phyloP scores from a whole-genome alignment of 2,888 invertebrate genomes.

The Pedicia rivosa region DNA sequence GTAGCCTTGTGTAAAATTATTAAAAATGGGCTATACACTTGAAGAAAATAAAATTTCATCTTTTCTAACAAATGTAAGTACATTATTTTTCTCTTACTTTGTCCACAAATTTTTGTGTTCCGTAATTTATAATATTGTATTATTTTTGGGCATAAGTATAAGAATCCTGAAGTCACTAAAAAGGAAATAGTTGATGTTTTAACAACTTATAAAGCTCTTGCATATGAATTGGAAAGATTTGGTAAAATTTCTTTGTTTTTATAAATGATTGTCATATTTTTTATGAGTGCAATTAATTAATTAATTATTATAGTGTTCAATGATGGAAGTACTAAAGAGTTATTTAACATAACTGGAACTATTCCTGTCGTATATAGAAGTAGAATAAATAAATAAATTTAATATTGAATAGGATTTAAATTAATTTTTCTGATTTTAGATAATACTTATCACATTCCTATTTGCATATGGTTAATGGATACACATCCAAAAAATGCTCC shows the following conservation, averaged over 20 bases:
- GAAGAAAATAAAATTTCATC: no score
- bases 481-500: conserved; percentile 96
- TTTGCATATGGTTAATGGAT: conserved; percentile 92
- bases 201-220: conserved; percentile 45
- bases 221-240: conserved; percentile 47
- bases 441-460: conserved; percentile 84
- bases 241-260: conserved; percentile 33
- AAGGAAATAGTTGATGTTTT: conserved; percentile 51
- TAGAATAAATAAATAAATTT: conserved; percentile 17
- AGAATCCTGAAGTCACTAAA: conserved; percentile 46
- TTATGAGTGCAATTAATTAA: no score
- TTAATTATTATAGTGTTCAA: conserved; percentile 52
- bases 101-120: no score
- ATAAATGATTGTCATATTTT: neutral
- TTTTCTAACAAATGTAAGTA: no score
- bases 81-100: no score
- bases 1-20: no score
- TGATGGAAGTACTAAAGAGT: conserved; percentile 65
- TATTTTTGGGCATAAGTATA: no score
- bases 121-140: no score
- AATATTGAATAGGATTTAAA: neutral
- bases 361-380: conserved; percentile 87
- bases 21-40: no score
- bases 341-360: conserved; percentile 77
- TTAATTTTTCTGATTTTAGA: conserved; percentile 31